These are phyloP conservation scores for Ictalurus furcatus DNA, from an alignment of 2,113 vertebrate species.

Conservation along the genomic window DNA sequence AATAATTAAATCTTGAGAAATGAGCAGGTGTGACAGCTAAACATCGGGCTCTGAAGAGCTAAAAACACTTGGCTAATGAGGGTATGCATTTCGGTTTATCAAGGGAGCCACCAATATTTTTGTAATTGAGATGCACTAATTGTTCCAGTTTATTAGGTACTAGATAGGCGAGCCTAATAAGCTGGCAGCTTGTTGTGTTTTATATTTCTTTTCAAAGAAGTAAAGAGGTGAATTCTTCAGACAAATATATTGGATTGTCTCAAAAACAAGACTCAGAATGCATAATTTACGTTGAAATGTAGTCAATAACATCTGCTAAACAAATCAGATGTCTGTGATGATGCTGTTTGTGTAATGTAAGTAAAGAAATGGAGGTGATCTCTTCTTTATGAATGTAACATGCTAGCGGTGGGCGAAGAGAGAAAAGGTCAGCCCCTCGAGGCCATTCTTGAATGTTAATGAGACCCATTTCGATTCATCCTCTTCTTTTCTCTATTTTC, in stretches of 20 bases:
- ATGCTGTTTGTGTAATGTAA: background rate
- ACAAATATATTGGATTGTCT: background rate
- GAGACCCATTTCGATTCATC: conserved; percentile 27
- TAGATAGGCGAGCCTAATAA: background rate
- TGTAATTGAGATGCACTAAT: conserved; percentile 10
- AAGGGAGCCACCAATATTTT: background rate
- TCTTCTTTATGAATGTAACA: conserved; percentile 3
- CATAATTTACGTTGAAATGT: background rate
- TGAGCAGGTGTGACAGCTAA: conserved; percentile 8
- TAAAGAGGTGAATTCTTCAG: background rate
- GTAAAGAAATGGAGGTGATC: background rate
- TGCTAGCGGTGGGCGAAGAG: conserved; percentile 22
- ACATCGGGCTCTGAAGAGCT: conserved; percentile 1
- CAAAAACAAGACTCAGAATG: background rate
- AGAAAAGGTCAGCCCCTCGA: conserved; percentile 46
- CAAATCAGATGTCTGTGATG: background rate
- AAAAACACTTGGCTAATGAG: conserved; percentile 32
- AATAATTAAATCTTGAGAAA: conserved; percentile 24
- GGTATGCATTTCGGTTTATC: conserved; percentile 11
- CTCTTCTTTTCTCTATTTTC: conserved; percentile 7
- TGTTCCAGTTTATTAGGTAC: conserved; percentile 14
- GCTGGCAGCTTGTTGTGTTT: background rate
- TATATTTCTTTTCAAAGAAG: background rate
- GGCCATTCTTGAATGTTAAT: conserved; percentile 48
- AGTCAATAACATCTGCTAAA: background rate